Evolutionary conservation across 1,140 invertebrate genomes (phyloP).

Genomic region (Pogonomyrmex californicus): DNA sequence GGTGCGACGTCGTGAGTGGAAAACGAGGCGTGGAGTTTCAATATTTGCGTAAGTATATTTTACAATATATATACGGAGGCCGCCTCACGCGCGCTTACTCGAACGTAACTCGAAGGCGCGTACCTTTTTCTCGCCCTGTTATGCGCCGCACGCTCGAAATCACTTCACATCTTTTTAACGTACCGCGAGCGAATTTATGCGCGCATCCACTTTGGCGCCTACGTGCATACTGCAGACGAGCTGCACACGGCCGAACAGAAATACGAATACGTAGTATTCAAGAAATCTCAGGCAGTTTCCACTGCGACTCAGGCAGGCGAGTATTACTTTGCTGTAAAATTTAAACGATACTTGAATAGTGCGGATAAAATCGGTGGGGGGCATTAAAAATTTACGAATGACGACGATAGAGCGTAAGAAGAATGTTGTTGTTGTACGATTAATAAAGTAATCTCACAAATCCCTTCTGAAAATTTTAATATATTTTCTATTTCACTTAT

Average conservation of each 20-base stretch:
- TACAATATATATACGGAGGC: slow-evolving; percentile 32
- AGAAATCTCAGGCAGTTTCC: slow-evolving; percentile 56
- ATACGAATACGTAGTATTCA: slow-evolving; percentile 56
- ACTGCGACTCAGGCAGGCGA: not conserved
- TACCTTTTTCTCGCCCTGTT: slow-evolving; percentile 60
- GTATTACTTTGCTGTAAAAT: slow-evolving; percentile 52
- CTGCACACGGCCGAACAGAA: slow-evolving; percentile 28
- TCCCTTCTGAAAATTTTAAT: not conserved
- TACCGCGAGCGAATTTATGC: slow-evolving; percentile 64
- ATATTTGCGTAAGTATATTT: slow-evolving; percentile 59
- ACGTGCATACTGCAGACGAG: slow-evolving; percentile 54
- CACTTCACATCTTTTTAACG: slow-evolving; percentile 63
- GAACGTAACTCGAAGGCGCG: slow-evolving; percentile 45
- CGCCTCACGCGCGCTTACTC: slow-evolving; percentile 47
- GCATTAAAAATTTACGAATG: slow-evolving; percentile 32
- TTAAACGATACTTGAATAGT: slow-evolving; percentile 40
- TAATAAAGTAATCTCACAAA: too few species aligned
- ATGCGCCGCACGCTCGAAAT: slow-evolving; percentile 63
- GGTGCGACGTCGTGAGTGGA: slow-evolving; percentile 8
- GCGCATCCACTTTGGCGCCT: slow-evolving; percentile 63
- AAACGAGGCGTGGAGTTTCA: slow-evolving; percentile 39
- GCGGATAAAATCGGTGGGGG: not conserved
- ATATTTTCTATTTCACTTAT: not conserved
- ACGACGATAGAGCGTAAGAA: not conserved
- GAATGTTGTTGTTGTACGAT: not conserved